Evolutionary conservation across 2,888 invertebrate species (phyloP).

Genomic region (Drosophila greeni): DNA sequence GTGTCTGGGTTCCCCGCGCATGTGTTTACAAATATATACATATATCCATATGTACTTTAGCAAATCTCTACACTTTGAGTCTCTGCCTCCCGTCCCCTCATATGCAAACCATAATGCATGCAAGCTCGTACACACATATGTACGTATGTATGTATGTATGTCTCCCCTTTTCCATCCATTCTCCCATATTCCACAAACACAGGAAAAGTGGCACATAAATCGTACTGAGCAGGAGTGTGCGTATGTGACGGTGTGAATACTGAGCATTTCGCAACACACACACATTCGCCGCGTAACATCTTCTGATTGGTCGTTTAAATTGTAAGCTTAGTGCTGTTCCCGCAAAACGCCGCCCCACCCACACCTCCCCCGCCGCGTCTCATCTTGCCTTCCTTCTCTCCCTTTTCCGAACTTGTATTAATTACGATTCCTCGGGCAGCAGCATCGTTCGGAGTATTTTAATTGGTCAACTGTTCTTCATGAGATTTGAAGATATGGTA

Average conservation of each 20-base stretch:
- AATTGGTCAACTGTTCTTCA: conserved; percentile 51
- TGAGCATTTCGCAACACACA: conserved; percentile 50
- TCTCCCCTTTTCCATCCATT: conserved; percentile 7
- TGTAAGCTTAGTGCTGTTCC: conserved; percentile 48
- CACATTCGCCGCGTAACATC: conserved; percentile 50
- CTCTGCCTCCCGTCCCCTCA: not conserved
- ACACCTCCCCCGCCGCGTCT: conserved; percentile 7
- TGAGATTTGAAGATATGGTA: not conserved
- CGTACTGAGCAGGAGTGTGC: conserved; percentile 13
- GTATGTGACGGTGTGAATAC: conserved; percentile 12
- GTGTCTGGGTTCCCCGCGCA: conserved; percentile 23
- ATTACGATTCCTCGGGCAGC: conserved; percentile 51
- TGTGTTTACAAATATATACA: conserved; percentile 29
- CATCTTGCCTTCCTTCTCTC: conserved; percentile 21
- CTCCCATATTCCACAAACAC: conserved; percentile 25
- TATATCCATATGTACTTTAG: conserved; percentile 16
- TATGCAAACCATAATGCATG: conserved; percentile 36
- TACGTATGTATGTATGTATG: not conserved
- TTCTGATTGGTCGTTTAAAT: conserved; percentile 65
- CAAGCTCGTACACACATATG: conserved; percentile 6
- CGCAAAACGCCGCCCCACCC: conserved; percentile 42
- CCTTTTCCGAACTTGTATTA: conserved; percentile 46
- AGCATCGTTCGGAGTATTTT: conserved; percentile 47
- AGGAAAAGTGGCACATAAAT: conserved; percentile 40
- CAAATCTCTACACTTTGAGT: conserved; percentile 25